phyloP scores from a whole-genome alignment of 2,888 invertebrate species.

The Phortica magna region DNA sequence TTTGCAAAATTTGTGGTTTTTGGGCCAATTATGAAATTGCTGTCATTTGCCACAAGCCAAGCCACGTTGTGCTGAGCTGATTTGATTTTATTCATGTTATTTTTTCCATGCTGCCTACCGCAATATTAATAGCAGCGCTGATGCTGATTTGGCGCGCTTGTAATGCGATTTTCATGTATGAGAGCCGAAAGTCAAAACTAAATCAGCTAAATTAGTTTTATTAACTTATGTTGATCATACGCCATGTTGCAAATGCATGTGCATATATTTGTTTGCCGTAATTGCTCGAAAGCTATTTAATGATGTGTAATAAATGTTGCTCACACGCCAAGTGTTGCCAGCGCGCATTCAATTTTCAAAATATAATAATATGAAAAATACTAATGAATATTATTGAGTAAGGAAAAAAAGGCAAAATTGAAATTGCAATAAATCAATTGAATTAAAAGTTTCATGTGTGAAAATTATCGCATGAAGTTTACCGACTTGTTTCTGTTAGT shows the following conservation, averaged over 20 bases:
- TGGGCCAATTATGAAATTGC: constrained; percentile 25
- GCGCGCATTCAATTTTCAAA: not conserved
- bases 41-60: constrained; percentile 9
- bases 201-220: constrained; percentile 30
- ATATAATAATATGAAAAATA: not conserved
- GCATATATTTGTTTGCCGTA: not conserved
- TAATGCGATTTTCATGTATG: constrained; percentile 14
- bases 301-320: constrained; percentile 23
- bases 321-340: constrained; percentile 4
- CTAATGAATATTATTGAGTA: not conserved
- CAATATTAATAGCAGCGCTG: not conserved
- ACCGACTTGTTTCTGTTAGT: too few species aligned
- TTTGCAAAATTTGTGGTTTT: constrained; percentile 24
- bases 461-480: too few species aligned
- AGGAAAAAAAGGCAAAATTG: too few species aligned
- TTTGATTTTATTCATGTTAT: not conserved
- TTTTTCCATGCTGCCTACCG: not conserved
- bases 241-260: constrained; percentile 11
- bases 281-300: constrained; percentile 3
- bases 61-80: not conserved
- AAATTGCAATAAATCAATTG: not conserved
- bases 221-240: constrained; percentile 30
- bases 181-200: not conserved
- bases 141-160: not conserved
- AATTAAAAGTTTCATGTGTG: not conserved